phyloP scores from a whole-genome alignment of 2,888 invertebrate species.

The Leptinotarsa tumamoca region DNA sequence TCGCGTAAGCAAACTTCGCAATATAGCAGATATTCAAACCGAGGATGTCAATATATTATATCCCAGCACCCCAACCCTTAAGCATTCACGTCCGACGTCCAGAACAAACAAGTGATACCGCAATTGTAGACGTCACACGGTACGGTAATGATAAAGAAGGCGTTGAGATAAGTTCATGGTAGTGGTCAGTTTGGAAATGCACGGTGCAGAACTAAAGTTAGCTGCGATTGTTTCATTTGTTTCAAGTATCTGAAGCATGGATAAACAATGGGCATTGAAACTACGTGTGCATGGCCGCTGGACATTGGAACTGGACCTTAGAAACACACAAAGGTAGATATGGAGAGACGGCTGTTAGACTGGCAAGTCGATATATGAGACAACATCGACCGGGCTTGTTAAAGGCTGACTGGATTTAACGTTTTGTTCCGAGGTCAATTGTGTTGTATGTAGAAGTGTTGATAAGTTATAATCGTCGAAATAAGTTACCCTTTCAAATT shows the following conservation, averaged over 20 bases:
- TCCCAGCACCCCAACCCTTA: conserved; percentile 31
- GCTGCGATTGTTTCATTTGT: conserved; percentile 56
- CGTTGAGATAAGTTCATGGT: conserved; percentile 55
- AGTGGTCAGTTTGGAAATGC: conserved; percentile 57
- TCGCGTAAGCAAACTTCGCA: conserved; percentile 19
- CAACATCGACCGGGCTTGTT: conserved; percentile 38
- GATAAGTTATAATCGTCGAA: neutral
- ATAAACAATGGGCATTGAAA: conserved; percentile 60
- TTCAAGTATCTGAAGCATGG: conserved; percentile 61
- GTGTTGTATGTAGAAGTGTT: neutral
- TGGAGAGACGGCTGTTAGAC: conserved; percentile 40
- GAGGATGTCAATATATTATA: conserved; percentile 37
- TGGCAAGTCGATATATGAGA: conserved; percentile 49
- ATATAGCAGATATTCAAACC: conserved; percentile 18
- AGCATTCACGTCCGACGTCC: conserved; percentile 43
- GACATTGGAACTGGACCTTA: conserved; percentile 41
- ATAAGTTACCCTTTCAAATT: too few relatives aligned
- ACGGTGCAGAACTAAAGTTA: conserved; percentile 60
- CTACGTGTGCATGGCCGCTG: conserved; percentile 49
- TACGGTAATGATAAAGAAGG: conserved; percentile 55
- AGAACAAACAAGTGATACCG: conserved; percentile 48
- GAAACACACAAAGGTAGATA: conserved; percentile 42
- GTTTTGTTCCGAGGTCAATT: neutral
- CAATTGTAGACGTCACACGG: conserved; percentile 54
- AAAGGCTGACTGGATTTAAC: conserved; percentile 9